These are phyloP conservation scores for mouse (Mus musculus) DNA, from an alignment of 2,113 vertebrate species.

Conservation along the genomic window DNA sequence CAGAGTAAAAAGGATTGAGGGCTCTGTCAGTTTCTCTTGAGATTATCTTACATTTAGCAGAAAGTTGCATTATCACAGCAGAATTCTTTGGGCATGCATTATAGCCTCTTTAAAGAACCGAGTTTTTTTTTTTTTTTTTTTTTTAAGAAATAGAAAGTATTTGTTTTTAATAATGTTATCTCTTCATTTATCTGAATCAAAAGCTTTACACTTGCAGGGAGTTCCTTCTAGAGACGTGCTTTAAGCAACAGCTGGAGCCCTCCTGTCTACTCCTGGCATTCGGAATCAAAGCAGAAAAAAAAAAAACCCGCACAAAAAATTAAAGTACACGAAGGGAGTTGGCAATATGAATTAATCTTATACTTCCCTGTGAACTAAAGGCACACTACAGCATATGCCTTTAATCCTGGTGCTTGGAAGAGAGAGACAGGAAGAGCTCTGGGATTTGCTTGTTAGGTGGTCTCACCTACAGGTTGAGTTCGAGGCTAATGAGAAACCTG, in stretches of 20 bases:
- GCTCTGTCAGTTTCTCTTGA: neutral
- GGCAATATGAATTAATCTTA: slow-evolving; percentile 27
- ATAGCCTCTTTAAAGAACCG: neutral
- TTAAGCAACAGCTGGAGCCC: neutral
- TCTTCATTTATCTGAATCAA: slow-evolving; percentile 60
- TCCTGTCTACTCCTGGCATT: slow-evolving; percentile 61
- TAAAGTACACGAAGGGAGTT: neutral
- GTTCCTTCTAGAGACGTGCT: slow-evolving; percentile 58
- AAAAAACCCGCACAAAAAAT: slow-evolving; percentile 16
- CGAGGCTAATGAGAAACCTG: neutral
- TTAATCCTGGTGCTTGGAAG: too few relatives aligned
- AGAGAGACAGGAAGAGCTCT: neutral
- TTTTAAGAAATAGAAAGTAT: slow-evolving; percentile 57
- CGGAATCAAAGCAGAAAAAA: slow-evolving; percentile 59
- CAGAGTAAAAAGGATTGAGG: slow-evolving; percentile 9
- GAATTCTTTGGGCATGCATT: slow-evolving; percentile 46
- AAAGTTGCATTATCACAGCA: slow-evolving; percentile 29
- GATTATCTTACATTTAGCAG: slow-evolving; percentile 2
- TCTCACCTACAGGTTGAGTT: neutral
- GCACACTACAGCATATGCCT: neutral
- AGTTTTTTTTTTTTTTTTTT: slow-evolving; percentile 41
- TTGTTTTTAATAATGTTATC: slow-evolving; percentile 48
- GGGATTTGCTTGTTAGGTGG: neutral
- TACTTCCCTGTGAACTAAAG: slow-evolving; percentile 1
- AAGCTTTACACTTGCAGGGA: slow-evolving; percentile 55